A percentile compares a stretch with the other conserved stretches of the same genome.
phyloP scores from a whole-genome alignment of 2,113 vertebrate genomes.

The Corythornis vintsioides region DNA sequence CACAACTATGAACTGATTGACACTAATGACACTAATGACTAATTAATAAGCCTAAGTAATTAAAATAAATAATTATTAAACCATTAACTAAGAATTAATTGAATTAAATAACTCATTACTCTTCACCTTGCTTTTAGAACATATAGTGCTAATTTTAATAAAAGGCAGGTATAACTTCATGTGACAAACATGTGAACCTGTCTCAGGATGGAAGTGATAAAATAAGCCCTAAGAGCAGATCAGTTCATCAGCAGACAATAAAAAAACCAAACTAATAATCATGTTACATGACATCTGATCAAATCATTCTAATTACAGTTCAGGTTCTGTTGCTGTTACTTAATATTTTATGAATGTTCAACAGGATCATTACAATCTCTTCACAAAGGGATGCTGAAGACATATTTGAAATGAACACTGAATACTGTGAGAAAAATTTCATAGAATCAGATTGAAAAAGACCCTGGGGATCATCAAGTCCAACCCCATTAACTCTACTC shows the following conservation, averaged over 20 bases:
- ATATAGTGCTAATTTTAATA: background rate
- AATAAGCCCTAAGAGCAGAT: background rate
- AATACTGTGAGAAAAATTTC: background rate
- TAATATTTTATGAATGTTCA: background rate
- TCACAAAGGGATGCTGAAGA: background rate
- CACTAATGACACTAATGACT: background rate
- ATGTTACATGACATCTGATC: background rate
- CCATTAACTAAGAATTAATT: background rate
- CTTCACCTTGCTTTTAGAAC: background rate
- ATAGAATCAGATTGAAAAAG: background rate
- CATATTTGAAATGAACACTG: background rate
- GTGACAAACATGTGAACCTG: background rate
- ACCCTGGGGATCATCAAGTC: no score
- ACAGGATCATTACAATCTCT: background rate
- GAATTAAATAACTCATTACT: background rate
- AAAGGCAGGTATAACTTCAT: background rate
- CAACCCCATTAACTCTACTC: no score
- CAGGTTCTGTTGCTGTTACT: background rate
- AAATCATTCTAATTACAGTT: background rate
- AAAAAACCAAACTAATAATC: background rate
- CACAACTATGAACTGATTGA: background rate
- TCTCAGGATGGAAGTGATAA: background rate
- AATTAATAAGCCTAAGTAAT: background rate
- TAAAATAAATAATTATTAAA: background rate
- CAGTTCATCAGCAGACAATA: background rate